A percentile compares a stretch with the other conserved stretches of the same genome.
Evolutionary conservation across 2,888 invertebrate genomes (phyloP).

Genomic region (Keiferia lycopersicella): DNA sequence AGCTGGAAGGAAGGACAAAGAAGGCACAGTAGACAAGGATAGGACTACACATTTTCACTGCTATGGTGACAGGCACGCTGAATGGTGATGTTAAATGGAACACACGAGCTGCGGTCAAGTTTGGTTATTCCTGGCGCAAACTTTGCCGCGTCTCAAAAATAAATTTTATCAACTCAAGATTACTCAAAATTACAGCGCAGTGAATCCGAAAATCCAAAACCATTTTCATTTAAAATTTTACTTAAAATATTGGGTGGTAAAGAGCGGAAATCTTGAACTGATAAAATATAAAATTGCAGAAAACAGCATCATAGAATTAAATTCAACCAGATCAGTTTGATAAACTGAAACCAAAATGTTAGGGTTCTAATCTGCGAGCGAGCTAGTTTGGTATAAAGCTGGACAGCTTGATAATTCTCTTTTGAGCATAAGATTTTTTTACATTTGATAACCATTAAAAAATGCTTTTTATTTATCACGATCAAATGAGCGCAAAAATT

Average conservation of each 20-base stretch:
- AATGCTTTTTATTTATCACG: too few relatives aligned
- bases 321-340: neutral
- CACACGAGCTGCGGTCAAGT: conserved; percentile 43
- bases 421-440: too few relatives aligned
- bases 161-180: conserved; percentile 10
- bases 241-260: too few relatives aligned
- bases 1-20: conserved; percentile 47
- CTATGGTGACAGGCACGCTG: conserved; percentile 61
- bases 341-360: conserved; percentile 4
- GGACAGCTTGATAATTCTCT: too few relatives aligned
- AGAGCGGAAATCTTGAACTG: neutral
- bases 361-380: neutral
- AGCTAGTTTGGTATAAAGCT: neutral
- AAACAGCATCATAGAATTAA: neutral
- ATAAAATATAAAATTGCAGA: neutral
- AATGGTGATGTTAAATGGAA: conserved; percentile 58
- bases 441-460: too few relatives aligned
- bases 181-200: neutral
- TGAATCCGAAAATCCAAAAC: too few relatives aligned
- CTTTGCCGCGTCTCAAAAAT: conserved; percentile 38
- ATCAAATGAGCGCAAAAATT: too few relatives aligned
- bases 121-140: conserved; percentile 37
- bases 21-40: conserved; percentile 38
- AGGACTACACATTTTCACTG: conserved; percentile 49
- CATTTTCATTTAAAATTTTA: too few relatives aligned